Evolutionary conservation across 2,888 invertebrate species (phyloP), one percentile per base, ranked within the genome.

Genomic region (Crioceris asparagi): DNA sequence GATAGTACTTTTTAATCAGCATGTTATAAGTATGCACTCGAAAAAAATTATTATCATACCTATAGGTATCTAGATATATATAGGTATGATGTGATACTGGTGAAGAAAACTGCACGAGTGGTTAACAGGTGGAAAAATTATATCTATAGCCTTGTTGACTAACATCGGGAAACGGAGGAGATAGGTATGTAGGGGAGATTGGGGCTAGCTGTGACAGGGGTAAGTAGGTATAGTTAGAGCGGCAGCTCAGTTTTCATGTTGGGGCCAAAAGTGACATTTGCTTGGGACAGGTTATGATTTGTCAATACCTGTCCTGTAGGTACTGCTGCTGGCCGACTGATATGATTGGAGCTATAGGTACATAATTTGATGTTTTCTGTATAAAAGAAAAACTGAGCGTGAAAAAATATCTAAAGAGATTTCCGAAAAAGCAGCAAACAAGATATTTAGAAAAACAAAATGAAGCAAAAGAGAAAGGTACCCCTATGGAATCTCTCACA

Each of bases 401-500:
- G 25, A 12, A 12, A 25, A 12, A 25, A 25, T 25, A 25, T 25
- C 25, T 12, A 25, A 25, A 25, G 25, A 6, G 4, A 25, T 12
- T 12, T 25, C n/a, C 12, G 25, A 25, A 11, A 25, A 25, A 25
- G 25, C 25, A 25, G 25, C 25, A 25, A 8, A 27, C 27, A 27
- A 27, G 27, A 11, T 27, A n/a, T 27, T 27, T 27, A 12, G 15
- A 27, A 15, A 11, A 27, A 27, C 11, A 15, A 27, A 27, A 27
- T 14, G 11, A 12, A 27, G 27, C 27, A 27, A 27, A 27, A 27
- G 27, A 27, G 15, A 6, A 27, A 27, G 27, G 27, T 10, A 27
- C 15, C 7, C 10, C 27, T 27, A 11, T 27, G 27, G 11, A 27
- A 11, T 27, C 27, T 27, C 6, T 27, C 12, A 27, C 27, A 6